These are phyloP conservation scores for Chromis chromis DNA, from an alignment of 2,797 vertebrate species.

Conservation along the genomic window DNA sequence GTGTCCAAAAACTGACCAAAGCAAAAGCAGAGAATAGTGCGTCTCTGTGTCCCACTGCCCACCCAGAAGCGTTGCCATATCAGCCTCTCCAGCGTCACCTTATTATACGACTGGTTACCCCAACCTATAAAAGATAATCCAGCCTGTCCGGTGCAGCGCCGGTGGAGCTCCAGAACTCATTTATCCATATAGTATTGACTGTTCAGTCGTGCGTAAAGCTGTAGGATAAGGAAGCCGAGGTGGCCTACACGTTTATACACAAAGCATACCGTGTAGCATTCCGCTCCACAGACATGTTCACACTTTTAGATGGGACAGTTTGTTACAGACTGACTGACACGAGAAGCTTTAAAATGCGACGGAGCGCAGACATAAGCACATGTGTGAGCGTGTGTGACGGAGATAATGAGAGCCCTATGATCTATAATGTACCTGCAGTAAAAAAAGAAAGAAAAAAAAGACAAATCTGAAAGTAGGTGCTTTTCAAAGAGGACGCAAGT, in stretches of 20 bases:
- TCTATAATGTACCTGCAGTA: constrained; percentile 20
- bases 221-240: neutral
- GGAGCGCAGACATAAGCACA: constrained; percentile 26
- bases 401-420: neutral
- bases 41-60: no score
- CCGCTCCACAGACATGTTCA: neutral
- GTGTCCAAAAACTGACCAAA: no score
- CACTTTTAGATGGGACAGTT: constrained; percentile 10
- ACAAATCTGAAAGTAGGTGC: no score
- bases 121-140: neutral
- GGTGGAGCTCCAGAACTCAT: neutral
- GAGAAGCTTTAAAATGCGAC: constrained; percentile 15
- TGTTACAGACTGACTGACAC: constrained; percentile 18
- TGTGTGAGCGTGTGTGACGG: neutral
- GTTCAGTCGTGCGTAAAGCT: no score
- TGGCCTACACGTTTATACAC: no score
- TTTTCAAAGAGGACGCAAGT: constrained; percentile 10
- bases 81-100: neutral
- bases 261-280: neutral
- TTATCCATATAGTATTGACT: neutral
- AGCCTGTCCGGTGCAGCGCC: no score
- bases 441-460: neutral
- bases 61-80: neutral
- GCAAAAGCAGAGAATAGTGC: no score
- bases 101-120: neutral